Percentiles rank a stretch among this genome's conserved stretches.
Evolutionary conservation across 2,888 invertebrate genomes (phyloP).

Genomic region (Criorhina ranunculi): DNA sequence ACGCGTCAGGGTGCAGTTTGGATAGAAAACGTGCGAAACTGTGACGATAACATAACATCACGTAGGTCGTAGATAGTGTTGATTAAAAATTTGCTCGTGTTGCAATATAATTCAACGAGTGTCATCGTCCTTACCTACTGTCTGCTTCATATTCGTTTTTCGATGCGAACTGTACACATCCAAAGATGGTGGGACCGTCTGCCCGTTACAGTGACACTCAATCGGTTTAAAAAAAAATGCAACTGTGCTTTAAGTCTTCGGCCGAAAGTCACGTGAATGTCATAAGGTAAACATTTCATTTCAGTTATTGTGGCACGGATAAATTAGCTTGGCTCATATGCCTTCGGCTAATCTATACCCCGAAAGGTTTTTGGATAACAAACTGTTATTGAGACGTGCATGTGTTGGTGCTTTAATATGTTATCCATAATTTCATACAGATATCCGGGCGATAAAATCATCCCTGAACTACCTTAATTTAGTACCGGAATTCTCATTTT

Average conservation of each 20-base stretch:
- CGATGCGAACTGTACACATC: conserved; percentile 13
- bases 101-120: conserved; percentile 46
- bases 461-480: conserved; percentile 19
- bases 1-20: conserved; percentile 4
- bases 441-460: conserved; percentile 13
- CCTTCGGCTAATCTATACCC: background rate
- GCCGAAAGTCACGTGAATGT: conserved; percentile 55
- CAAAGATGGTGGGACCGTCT: background rate
- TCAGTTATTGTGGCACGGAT: conserved; percentile 45
- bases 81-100: conserved; percentile 55
- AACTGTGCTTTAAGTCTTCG: background rate
- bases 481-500: conserved; percentile 19
- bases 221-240: background rate
- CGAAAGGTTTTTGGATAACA: background rate
- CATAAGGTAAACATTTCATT: conserved; percentile 47
- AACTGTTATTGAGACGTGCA: background rate
- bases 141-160: conserved; percentile 4
- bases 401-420: background rate
- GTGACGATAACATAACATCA: conserved; percentile 44
- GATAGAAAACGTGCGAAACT: background rate
- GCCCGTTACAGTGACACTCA: conserved; percentile 4
- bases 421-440: conserved; percentile 11
- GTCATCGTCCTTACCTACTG: conserved; percentile 33
- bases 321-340: conserved; percentile 26
- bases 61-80: conserved; percentile 52